phyloP scores from a whole-genome alignment of 2,113 vertebrate genomes.

The Eidolon helvum region DNA sequence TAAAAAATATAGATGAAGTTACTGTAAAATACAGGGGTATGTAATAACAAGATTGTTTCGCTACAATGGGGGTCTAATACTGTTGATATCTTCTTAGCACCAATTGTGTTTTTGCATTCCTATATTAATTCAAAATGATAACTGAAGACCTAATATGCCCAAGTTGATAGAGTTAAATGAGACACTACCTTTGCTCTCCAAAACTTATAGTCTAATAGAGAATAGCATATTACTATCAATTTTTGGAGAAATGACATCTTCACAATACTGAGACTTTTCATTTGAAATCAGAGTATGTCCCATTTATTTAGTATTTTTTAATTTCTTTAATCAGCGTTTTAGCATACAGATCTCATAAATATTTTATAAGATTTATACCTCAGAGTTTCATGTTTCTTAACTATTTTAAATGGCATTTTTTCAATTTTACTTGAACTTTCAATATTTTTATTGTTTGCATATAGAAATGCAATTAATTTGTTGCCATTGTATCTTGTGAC shows the following conservation, averaged over 20 bases:
- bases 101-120: neutral
- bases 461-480: neutral
- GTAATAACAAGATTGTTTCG: neutral
- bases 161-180: neutral
- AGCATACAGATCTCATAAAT: neutral
- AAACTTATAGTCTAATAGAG: neutral
- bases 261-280: neutral
- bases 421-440: neutral
- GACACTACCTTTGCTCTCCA: neutral
- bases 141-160: neutral
- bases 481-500: neutral
- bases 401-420: neutral
- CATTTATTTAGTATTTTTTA: neutral
- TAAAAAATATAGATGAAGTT: slow-evolving; percentile 37
- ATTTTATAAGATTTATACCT: neutral
- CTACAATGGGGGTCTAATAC: neutral
- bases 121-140: neutral
- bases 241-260: neutral
- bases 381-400: neutral
- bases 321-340: neutral
- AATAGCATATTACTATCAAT: neutral
- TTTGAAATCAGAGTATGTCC: neutral
- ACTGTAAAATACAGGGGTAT: neutral
- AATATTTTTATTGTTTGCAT: neutral
- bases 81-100: neutral